Evolutionary conservation across 2,797 vertebrate genomes (phyloP).

Genomic region (Synaphobranchus kaupii): DNA sequence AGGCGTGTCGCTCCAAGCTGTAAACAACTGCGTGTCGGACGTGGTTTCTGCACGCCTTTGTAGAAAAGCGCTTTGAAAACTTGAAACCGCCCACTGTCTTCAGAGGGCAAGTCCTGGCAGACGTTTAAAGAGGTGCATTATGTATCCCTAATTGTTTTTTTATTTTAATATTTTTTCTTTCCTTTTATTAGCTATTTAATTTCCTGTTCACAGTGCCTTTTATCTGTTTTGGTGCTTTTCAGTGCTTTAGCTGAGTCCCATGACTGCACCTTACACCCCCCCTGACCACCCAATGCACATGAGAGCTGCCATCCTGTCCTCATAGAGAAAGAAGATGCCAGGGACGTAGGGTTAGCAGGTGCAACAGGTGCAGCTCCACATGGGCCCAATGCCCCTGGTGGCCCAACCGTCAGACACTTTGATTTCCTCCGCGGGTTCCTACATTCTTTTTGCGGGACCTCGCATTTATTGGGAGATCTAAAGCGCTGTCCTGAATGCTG

Average conservation of each 20-base stretch:
- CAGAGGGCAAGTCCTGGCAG: neutral
- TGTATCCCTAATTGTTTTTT: slow-evolving; percentile 8
- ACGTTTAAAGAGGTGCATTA: neutral
- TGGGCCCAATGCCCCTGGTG: too few species aligned
- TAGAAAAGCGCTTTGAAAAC: slow-evolving; percentile 1
- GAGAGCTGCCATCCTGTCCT: too few species aligned
- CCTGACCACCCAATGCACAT: neutral
- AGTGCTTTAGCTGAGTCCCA: slow-evolving; percentile 16
- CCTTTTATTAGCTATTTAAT: slow-evolving; percentile 37
- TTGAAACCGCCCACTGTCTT: neutral
- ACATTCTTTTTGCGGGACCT: too few species aligned
- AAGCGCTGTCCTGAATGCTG: too few species aligned
- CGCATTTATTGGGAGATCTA: too few species aligned
- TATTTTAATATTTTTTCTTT: neutral
- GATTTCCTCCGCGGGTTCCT: too few species aligned
- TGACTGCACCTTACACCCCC: neutral
- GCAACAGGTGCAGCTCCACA: too few species aligned
- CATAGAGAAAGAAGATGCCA: too few species aligned
- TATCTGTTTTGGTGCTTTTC: slow-evolving; percentile 26
- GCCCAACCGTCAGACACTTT: too few species aligned
- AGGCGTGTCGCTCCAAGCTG: neutral
- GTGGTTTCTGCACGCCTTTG: neutral
- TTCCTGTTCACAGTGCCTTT: slow-evolving; percentile 24
- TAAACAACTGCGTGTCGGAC: neutral
- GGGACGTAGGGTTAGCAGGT: too few species aligned